Percentiles rank a stretch among this genome's conserved stretches.
phyloP scores from a whole-genome alignment of 2,888 invertebrate species.

The Chloroclystis v-ata region DNA sequence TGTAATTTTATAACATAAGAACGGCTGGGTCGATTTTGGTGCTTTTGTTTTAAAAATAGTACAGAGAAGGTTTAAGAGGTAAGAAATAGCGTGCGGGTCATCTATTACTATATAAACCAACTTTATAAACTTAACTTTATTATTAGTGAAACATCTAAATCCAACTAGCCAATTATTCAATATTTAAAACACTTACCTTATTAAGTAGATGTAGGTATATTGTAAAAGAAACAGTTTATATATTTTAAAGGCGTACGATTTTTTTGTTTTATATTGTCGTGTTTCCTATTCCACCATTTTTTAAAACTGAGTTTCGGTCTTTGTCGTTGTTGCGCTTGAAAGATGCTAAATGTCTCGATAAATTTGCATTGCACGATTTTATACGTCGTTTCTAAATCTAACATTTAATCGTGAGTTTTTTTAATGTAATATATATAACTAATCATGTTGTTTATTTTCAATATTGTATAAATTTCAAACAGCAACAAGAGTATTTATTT shows the following conservation, averaged over 20 bases:
- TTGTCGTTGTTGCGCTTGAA: slow-evolving; percentile 31
- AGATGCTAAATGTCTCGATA: slow-evolving; percentile 51
- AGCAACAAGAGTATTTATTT: too few species aligned
- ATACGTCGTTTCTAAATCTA: slow-evolving; percentile 25
- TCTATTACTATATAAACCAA: too few species aligned
- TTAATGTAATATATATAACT: not conserved
- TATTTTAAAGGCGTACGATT: too few species aligned
- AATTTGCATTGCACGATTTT: slow-evolving; percentile 60
- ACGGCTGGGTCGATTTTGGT: not conserved
- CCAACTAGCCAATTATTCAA: too few species aligned
- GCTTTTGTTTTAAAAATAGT: not conserved
- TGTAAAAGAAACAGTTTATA: too few species aligned
- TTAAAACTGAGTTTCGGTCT: slow-evolving; percentile 41
- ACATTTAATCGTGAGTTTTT: slow-evolving; percentile 8
- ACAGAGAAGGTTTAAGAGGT: not conserved
- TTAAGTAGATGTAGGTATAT: too few species aligned
- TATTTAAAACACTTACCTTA: too few species aligned
- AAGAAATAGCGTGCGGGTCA: too few species aligned
- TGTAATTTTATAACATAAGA: too few species aligned
- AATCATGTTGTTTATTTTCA: not conserved
- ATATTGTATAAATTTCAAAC: not conserved
- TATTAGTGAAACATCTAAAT: too few species aligned
- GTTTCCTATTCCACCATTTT: slow-evolving; percentile 15
- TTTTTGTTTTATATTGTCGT: slow-evolving; percentile 6
- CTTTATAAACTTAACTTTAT: too few species aligned